Percentiles rank a stretch among this genome's conserved stretches.
phyloP scores from a whole-genome alignment of 2,888 invertebrate genomes.

The Axea sp. region DNA sequence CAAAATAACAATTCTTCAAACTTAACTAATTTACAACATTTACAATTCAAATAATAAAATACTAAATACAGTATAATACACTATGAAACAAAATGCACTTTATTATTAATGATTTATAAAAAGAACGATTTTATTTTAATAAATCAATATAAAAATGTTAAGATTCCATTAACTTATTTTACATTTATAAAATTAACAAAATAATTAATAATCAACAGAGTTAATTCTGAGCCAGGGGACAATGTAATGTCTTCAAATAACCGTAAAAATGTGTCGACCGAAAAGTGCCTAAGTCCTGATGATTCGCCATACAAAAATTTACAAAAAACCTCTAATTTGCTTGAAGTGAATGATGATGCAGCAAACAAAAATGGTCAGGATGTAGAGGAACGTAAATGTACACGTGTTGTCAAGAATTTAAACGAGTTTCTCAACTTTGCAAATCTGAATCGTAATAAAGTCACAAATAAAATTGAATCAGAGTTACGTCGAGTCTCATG shows the following conservation, averaged over 20 bases:
- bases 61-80: too few relatives aligned
- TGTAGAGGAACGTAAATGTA: slow-evolving; percentile 73
- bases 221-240: slow-evolving; percentile 70
- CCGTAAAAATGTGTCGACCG: slow-evolving; percentile 71
- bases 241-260: slow-evolving; percentile 70
- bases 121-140: too few relatives aligned
- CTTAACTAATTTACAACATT: too few relatives aligned
- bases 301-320: slow-evolving; percentile 65
- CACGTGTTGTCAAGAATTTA: slow-evolving; percentile 86
- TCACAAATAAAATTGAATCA: slow-evolving; percentile 75
- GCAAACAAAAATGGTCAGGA: slow-evolving; percentile 65
- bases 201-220: too few relatives aligned
- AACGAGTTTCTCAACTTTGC: slow-evolving; percentile 92
- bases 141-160: too few relatives aligned
- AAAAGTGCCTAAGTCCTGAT: slow-evolving; percentile 74
- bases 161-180: too few relatives aligned
- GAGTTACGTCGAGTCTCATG: slow-evolving; percentile 73
- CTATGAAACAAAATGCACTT: too few relatives aligned
- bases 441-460: slow-evolving; percentile 83
- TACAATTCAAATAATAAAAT: too few relatives aligned
- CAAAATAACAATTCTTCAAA: too few relatives aligned
- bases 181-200: too few relatives aligned
- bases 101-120: too few relatives aligned
- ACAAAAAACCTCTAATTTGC: slow-evolving; percentile 66
- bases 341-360: slow-evolving; percentile 58